Evolutionary conservation across 2,797 vertebrate genomes (phyloP).

Genomic region (Coranthus polyacanthus): DNA sequence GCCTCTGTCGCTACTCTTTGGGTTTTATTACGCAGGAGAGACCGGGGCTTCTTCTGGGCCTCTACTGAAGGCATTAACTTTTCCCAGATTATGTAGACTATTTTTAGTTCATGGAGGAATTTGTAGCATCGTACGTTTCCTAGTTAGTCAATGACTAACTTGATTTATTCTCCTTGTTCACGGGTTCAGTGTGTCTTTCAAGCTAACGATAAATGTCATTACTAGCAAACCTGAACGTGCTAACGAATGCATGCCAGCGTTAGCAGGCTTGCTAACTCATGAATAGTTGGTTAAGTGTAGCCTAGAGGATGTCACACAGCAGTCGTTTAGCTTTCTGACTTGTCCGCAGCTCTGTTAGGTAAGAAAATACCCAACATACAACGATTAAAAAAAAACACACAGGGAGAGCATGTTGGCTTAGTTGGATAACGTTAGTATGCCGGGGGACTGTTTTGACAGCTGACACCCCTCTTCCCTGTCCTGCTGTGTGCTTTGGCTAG

Average conservation of each 20-base stretch:
- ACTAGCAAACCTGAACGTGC: conserved; percentile 37
- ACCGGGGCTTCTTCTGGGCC: conserved; percentile 73
- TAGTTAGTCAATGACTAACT: conserved; percentile 5
- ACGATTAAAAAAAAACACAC: not conserved
- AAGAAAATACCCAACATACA: not conserved
- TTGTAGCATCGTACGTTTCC: not conserved
- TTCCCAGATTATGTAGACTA: conserved; percentile 46
- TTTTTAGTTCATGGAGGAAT: conserved; percentile 38
- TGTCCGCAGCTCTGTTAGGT: not conserved
- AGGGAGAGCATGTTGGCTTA: conserved; percentile 25
- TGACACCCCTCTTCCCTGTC: conserved; percentile 72
- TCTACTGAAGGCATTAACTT: conserved; percentile 67
- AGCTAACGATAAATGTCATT: conserved; percentile 44
- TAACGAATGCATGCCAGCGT: conserved; percentile 60
- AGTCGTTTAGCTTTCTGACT: not conserved
- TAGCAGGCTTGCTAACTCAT: conserved; percentile 65
- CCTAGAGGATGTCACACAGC: conserved; percentile 17
- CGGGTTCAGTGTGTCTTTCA: conserved; percentile 31
- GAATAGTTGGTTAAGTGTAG: conserved; percentile 38
- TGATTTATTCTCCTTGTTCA: not conserved
- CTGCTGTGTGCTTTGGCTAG: conserved; percentile 53
- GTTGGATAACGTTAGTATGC: conserved; percentile 36
- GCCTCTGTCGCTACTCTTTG: conserved; percentile 9
- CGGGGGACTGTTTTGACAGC: conserved; percentile 81
- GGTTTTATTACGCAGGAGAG: conserved; percentile 54